phyloP scores from a whole-genome alignment of 92 coral and sea anemone genomes.

The Zoanthus solanderi region DNA sequence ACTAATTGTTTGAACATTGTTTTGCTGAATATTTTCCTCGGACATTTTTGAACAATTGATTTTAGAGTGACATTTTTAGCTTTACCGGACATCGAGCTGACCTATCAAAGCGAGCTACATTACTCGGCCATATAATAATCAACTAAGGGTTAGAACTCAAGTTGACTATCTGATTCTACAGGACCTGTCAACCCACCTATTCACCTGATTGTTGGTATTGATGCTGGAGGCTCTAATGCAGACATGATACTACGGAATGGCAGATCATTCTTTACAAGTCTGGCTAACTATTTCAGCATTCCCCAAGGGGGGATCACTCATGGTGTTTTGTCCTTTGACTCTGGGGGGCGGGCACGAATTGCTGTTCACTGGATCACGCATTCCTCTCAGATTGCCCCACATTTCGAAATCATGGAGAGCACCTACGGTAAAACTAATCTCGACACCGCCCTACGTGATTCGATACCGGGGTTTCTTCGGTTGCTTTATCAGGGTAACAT shows the following conservation, averaged over 20 bases:
- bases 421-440: constrained; percentile 70
- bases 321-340: constrained; percentile 74
- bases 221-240: constrained; percentile 73
- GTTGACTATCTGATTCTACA: constrained; percentile 21
- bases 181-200: constrained; percentile 79
- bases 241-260: constrained; percentile 61
- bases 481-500: constrained; percentile 66
- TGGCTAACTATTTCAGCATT: constrained; percentile 84
- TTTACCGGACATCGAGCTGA: no score
- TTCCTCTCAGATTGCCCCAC: constrained; percentile 73
- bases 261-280: constrained; percentile 76
- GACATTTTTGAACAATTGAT: no score
- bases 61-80: no score
- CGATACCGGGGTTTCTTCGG: constrained; percentile 73
- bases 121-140: no score
- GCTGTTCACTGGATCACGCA: constrained; percentile 63
- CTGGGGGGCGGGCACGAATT: constrained; percentile 71
- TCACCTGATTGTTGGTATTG: constrained; percentile 84
- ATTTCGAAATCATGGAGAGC: constrained; percentile 75
- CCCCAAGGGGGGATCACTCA: constrained; percentile 79
- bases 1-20: no score
- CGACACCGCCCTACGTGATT: constrained; percentile 78
- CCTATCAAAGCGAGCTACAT: no score
- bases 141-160: no score
- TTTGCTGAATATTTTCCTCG: no score